These are phyloP conservation scores for Drosophila lini DNA, from an alignment of 1,140 invertebrate genomes.

Conservation along the genomic window DNA sequence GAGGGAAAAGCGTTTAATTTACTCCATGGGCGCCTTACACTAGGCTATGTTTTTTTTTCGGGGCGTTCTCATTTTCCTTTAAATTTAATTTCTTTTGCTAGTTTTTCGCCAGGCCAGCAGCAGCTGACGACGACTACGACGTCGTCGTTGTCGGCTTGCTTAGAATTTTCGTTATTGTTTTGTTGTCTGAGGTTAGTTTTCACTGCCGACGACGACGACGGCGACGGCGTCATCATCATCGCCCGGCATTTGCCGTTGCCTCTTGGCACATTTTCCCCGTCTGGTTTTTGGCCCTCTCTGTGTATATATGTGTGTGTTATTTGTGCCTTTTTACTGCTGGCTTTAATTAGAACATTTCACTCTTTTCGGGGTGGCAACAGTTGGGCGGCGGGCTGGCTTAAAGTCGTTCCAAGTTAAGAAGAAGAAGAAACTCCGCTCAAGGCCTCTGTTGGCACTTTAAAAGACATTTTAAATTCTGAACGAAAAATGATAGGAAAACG, in stretches of 20 bases:
- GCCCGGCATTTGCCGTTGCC: conserved; percentile 49
- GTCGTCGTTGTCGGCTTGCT: conserved; percentile 58
- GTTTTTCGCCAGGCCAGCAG: conserved; percentile 56
- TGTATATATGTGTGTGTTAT: conserved; percentile 9
- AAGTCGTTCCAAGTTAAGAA: conserved; percentile 35
- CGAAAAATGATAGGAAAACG: neutral
- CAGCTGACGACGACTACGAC: conserved; percentile 29
- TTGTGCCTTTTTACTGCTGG: conserved; percentile 73
- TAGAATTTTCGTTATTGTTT: conserved; percentile 82
- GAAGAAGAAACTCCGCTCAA: conserved; percentile 22
- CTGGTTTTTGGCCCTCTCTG: conserved; percentile 35
- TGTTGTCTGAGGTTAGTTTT: conserved; percentile 82
- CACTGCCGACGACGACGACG: conserved; percentile 62
- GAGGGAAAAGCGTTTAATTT: conserved; percentile 54
- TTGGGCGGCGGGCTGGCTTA: conserved; percentile 62
- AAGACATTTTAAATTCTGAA: neutral
- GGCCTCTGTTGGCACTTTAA: conserved; percentile 5
- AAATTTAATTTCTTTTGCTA: conserved; percentile 82
- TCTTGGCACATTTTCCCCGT: conserved; percentile 76
- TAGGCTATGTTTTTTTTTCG: conserved; percentile 47
- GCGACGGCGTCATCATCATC: conserved; percentile 24
- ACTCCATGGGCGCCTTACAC: conserved; percentile 50
- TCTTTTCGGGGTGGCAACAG: conserved; percentile 69
- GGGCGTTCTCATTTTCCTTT: conserved; percentile 50
- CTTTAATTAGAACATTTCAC: conserved; percentile 83